Base-by-base conservation (phyloP, 30 jellyfish, hydroid and myxozoan species). In the Clytia hemisphaerica region DNA sequence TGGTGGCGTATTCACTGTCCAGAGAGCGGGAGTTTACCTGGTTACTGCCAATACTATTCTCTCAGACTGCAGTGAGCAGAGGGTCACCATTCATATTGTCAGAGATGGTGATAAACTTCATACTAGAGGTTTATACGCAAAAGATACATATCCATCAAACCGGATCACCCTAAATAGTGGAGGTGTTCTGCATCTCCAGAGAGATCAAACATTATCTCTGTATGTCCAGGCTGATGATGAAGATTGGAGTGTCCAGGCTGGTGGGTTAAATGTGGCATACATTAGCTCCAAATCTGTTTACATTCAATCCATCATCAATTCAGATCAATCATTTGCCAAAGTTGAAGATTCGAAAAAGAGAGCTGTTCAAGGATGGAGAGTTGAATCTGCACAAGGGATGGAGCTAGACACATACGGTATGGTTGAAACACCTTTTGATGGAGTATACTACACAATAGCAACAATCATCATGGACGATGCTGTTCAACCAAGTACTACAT, bases 231-330 rank as follows among this genome's bases (percentile, higher is more conserved):
- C 97, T 14, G 74, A 76, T 3, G 97, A 88, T 59, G 42, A 87
- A 26, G 97, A 88, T 49, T 88, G 97, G 97, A 61, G 73, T 0
- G 64, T 88, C 53, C 72, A 61, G 34, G 51, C 71, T 37, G 42
- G 84, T 21, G 95, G 95, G 2, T 67, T 89, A 29, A 72, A 84
- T 33, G 81, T 82, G 37, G 90, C 94, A 15, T 89, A 61, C 59
- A 35, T 82, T 35, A 93, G 98, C 18, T 57, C 59, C 47, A 81
- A 33, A 29, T 75, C 81, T 15, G 49, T 12, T 44, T 49, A 69
- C 30, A 45, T 69, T 69, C 76, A 42, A 44, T 25, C 55, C 4
- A 50, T 45, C 3, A 29, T 69, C 46, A 10, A 37, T 45, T 26
- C 2, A 25, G 76, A 69, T 58, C 19, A 22, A 22, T 2, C 19